phyloP scores from a whole-genome alignment of 2,113 vertebrate genomes.

The Penelope pileata region DNA sequence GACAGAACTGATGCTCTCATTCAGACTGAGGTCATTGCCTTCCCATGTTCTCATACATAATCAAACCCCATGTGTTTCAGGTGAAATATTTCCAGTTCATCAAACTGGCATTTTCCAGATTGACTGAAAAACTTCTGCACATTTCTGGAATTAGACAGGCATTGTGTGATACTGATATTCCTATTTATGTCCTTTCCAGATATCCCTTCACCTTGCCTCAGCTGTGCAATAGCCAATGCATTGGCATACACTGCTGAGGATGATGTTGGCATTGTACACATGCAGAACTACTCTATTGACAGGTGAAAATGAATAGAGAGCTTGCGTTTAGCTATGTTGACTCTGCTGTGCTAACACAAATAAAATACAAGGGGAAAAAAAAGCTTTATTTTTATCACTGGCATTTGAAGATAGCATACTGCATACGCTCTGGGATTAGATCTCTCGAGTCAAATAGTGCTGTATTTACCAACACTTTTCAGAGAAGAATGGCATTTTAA shows the following conservation, averaged over 20 bases:
- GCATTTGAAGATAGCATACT: conserved; percentile 2
- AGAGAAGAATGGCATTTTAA: conserved; percentile 40
- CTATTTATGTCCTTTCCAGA: not conserved
- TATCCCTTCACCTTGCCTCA: not conserved
- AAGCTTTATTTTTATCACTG: not conserved
- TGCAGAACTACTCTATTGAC: not conserved
- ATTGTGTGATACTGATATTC: not conserved
- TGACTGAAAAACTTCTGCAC: not conserved
- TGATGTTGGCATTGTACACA: not conserved
- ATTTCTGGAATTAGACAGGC: not conserved
- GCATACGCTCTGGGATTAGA: conserved; percentile 20
- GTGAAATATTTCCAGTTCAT: not conserved
- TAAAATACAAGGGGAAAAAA: not conserved
- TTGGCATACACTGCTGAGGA: not conserved
- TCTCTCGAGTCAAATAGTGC: not conserved
- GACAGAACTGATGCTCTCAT: not conserved
- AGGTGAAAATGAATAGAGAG: not conserved
- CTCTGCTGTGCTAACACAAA: not conserved
- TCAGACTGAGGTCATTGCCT: not conserved
- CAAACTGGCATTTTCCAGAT: not conserved
- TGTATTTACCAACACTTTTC: conserved; percentile 33
- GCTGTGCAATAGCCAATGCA: not conserved
- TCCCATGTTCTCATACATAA: not conserved
- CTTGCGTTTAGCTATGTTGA: not conserved
- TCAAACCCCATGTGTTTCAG: not conserved